Evolutionary conservation across 2,888 invertebrate genomes (phyloP), one percentile per base, ranked within the genome.

Genomic region (Carterocephalus palaemon): DNA sequence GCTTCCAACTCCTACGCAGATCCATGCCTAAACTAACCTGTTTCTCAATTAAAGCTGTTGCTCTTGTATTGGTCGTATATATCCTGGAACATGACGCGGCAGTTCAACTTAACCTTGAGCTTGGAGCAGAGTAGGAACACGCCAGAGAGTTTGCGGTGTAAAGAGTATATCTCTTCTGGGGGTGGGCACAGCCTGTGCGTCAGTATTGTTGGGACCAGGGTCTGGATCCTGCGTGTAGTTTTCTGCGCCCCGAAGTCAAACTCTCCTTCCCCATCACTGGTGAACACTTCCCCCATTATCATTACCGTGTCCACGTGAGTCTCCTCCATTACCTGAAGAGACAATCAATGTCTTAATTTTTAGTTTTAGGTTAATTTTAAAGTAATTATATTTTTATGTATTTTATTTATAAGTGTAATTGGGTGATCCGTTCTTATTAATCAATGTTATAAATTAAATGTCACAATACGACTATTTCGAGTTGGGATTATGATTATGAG

Each of bases 131-230:
- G 85, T 13, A 99, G 84, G 78, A 98, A 99, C 7, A 97, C 92
- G 0, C 99, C 99, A 0, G 99, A 96, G 32, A 99, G 88, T 83
- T 99, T 99, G 47, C 99, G 90, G 73, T 99, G 99, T 10, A 99
- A 88, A 0, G 99, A 99, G 83, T 99, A 99, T 56, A 97, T 96
- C 83, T 99, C 99, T 75, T 99, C 98, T 0, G 99, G 99, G 0
- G 99, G 99, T 1, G 99, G 97, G 48, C 97, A 96, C 1, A 99
- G 89, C 12, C 99, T 89, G 68, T 99, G 97, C 29, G 92, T 92
- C 38, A 99, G 87, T 90, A 99, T 98, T 0, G 97, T 95, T 0
- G 99, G 99, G 1, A 98, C 94, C 10, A 96, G 78, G 2, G 92
- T 87, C 54, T 97, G 96, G 49, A 99, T 93, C 32, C 89, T 79